Base-by-base conservation (phyloP, 2,113 vertebrate genomes). In the Xenopus borealis region DNA sequence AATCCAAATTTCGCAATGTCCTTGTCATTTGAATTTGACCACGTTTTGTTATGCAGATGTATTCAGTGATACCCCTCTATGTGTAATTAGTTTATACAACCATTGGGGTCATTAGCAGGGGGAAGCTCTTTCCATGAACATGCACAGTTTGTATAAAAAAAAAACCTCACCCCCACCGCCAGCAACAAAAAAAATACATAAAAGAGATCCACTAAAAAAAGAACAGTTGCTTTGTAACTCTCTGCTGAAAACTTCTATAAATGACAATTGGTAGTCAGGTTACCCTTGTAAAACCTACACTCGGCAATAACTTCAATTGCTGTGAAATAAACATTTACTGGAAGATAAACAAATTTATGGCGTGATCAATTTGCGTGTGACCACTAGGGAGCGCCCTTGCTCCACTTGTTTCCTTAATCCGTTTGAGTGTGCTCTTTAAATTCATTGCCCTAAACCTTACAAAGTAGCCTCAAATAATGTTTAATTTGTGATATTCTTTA, bases 381-480 rank as follows among this genome's bases (percentile, higher is more conserved):
- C 83, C 89, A 88, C 89, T 82, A 85, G 89, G 87, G 82, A 16
- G 84, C 83, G 85, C 83, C 84, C 70, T 87, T 85, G 85, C 86
- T 86, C 88, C 84, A 89, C 78, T 84, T 86, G 58, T 65, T 67
- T 59, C 44, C 62, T n/a, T 16, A n/a, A 16, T 55, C 0, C 7
- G 53, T 55, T 55, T 16, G 7, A 9, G 7, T 7, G 53, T n/a
- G 14, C 53, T 55, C 53, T 55, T 55, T 55, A 55, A 55, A 16
- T 16, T 59, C 55, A 68, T 46, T 62, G 2, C n/a, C 30, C 46
- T 30, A 58, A 66, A 47, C n/a, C n/a, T 69, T 63, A 4, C 11
- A 23, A 9, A 61, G 5, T 23, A 61, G 13, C 14, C 2, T 9
- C 7, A 61, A 23, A 14, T 12, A 61, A 12, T 61, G 19, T 12